These are phyloP conservation scores for Bradynema listronoti DNA, from an alignment of 1,140 invertebrate species.

Conservation along the genomic window DNA sequence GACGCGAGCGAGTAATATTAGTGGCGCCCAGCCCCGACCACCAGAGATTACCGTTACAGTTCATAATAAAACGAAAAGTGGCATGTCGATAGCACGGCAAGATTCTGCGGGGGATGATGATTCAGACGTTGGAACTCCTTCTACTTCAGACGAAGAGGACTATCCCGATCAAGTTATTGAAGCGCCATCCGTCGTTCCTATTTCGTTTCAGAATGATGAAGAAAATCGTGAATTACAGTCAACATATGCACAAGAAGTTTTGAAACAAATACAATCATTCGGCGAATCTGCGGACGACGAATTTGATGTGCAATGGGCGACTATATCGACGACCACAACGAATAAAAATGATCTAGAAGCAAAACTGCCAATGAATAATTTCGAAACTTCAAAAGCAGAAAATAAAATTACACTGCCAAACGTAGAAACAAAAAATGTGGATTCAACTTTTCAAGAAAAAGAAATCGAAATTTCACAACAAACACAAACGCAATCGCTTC, in stretches of 20 bases:
- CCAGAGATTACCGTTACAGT: conserved; percentile 32
- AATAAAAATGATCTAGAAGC: not conserved
- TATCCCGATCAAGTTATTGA: conserved; percentile 54
- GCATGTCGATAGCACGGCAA: conserved; percentile 2
- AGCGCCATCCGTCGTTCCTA: conserved; percentile 42
- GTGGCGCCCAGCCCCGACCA: conserved; percentile 4
- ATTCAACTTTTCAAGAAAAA: too few species aligned
- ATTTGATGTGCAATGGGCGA: conserved; percentile 57
- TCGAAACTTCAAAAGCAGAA: not conserved
- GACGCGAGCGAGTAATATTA: not conserved
- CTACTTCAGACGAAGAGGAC: conserved; percentile 53
- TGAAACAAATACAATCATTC: conserved; percentile 57
- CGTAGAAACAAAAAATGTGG: too few species aligned
- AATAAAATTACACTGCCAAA: too few species aligned
- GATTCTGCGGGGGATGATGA: conserved; percentile 27
- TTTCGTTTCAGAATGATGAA: conserved; percentile 24
- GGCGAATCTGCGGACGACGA: conserved; percentile 57
- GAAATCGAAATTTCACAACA: too few species aligned
- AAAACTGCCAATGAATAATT: not conserved
- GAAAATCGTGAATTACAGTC: conserved; percentile 38
- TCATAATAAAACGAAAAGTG: not conserved
- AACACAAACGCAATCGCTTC: too few species aligned
- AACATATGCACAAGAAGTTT: conserved; percentile 39
- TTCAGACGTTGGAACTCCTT: conserved; percentile 19
- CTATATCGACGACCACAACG: not conserved